Evolutionary conservation across 2,797 vertebrate species (phyloP), one percentile per base, ranked within the genome.

Genomic region (Coregonus suidteri): DNA sequence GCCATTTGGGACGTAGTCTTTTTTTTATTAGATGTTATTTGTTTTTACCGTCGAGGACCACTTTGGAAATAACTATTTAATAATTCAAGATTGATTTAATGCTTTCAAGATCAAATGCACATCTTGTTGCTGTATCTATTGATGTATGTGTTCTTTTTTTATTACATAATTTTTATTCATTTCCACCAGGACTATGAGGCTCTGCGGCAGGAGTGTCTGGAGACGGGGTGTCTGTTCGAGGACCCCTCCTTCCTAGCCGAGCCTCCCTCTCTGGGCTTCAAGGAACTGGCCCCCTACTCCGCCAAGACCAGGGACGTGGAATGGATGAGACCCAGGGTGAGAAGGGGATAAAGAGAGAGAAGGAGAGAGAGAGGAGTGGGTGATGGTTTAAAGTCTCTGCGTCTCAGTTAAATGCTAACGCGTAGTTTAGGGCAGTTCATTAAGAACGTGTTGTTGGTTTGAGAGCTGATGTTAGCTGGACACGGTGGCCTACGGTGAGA

Each of bases 191-290:
- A 95, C 89, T 99, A 95, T 0, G 94, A 97, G 86, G 82, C 91
- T 0, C 93, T 99, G 83, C 95, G 88, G 80, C 95, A 95, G 81
- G 71, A 93, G 64, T 98, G 97, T 76, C 78, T 98, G 84, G 96
- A 95, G 89, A 94, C 87, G 0, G 96, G 96, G 11, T 79, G 83
- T 72, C 93, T 98, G 76, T 99, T 98, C 7, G 95, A 96, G 82
- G 97, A 99, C 81, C 93, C 96, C n/a, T 89, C 90, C 1, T 99
- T 98, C 87, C 96, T 96, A 0, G 94, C 96, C 0, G 92, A 93
- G 77, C 94, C 96, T 4, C 83, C 91, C 1, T 96, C 95, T 2
- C 92, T 99, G 2, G 97, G 97, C 78, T 98, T 97, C 85, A 98
- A 97, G 88, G 96, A 98, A 54, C 94, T 98, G 52, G 97, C 95